Conservation (phyloP, 2,797 vertebrate genomes). For the Rhyacichthys aspro region DNA sequence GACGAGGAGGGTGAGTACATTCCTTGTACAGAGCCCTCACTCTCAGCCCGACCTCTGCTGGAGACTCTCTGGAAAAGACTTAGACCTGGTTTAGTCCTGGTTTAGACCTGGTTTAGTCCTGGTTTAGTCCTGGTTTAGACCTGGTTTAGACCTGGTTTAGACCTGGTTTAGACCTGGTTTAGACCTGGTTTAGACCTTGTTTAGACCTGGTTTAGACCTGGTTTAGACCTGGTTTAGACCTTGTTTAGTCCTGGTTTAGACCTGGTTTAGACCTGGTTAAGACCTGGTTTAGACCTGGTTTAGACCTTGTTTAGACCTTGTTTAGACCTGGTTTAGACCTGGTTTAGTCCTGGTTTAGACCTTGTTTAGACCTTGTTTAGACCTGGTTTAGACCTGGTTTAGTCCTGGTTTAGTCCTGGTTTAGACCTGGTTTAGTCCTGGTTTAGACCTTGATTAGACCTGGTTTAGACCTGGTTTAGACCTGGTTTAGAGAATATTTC, state of each 20-base stretch:
- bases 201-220: neutral
- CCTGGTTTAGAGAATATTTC: neutral
- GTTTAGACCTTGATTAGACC: neutral
- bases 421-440: neutral
- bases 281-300: neutral
- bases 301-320: neutral
- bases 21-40: too few species aligned
- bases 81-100: constrained; percentile 1
- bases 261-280: neutral
- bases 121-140: neutral
- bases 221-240: neutral
- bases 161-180: neutral
- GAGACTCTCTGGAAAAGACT: neutral
- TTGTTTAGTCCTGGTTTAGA: neutral
- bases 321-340: neutral
- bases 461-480: neutral
- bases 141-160: constrained; percentile 3
- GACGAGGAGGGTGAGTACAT: too few species aligned
- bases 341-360: neutral
- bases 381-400: neutral
- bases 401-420: neutral
- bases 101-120: neutral
- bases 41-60: too few species aligned
- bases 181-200: neutral
- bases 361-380: neutral